Base-by-base conservation (phyloP, 2,797 vertebrate genomes). In the Denticeps clupeoides region DNA sequence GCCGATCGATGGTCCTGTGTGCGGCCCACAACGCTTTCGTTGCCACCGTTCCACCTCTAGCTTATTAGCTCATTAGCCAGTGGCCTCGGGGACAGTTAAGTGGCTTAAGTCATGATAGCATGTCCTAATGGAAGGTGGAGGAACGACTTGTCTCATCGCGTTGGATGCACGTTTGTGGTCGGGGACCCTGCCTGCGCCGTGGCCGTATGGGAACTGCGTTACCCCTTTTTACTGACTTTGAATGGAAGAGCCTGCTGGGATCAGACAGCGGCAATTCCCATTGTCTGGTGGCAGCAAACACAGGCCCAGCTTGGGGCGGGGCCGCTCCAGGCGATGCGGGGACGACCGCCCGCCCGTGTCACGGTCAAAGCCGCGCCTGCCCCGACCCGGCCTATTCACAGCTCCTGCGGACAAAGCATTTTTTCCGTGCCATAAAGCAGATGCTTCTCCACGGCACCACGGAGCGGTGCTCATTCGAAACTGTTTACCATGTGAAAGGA, bases 401-500 rank as follows among this genome's bases (percentile, higher is more conserved):
- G 49, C 71, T 60, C 45, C 54, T 24, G 45, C 68, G 77, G 68
- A 80, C 80, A 79, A 82, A 75, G 70, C 75, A 71, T 71, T 81
- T 81, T 78, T 70, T 70, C 71, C 69, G 55, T 81, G 59, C 79
- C 48, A 35, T 82, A 78, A 83, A 81, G 78, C 79, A 82, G 78
- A 84, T 71, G 70, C 80, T 79, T 70, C 73, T 70, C 80, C 73
- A 69, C 69, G 35, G 61, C 51, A 23, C 61, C 70, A 82, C 80
- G 84, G 74, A 77, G 21, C 65, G 19, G 52, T 38, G 60, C 60
- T 54, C 73, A 64, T 58, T 70, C 63, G 67, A 76, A 75, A 64
- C 68, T 74, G 69, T 80, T 80, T 80, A 79, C 69, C 78, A 78
- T 84, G 70, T 65, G 69, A 79, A 81, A 74, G 65, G 75, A 75